A percentile compares a stretch with the other conserved stretches of the same genome.
These are phyloP conservation scores for Origma solitaria DNA, from an alignment of 2,113 vertebrate species.

Conservation along the genomic window DNA sequence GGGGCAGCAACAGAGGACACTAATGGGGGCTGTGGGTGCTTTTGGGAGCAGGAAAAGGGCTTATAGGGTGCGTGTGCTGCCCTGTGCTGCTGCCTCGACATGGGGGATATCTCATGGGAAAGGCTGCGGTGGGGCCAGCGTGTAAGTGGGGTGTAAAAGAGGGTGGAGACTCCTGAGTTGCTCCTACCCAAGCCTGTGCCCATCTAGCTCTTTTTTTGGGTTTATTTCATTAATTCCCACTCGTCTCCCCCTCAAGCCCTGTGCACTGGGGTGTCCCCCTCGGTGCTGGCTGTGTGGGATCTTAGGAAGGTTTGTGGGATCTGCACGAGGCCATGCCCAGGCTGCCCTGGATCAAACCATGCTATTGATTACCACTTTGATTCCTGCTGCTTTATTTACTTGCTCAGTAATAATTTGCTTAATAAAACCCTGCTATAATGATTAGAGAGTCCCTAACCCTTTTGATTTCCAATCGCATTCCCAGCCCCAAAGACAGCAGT, in stretches of 20 bases:
- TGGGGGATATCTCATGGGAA: accelerated
- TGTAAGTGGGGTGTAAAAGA: neutral
- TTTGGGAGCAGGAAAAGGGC: neutral
- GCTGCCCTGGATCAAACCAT: neutral
- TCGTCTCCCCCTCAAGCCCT: neutral
- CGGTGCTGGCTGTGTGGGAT: accelerated
- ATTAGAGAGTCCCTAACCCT: neutral
- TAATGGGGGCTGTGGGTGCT: neutral
- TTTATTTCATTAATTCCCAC: neutral
- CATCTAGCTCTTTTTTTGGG: neutral
- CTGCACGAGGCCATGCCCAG: accelerated
- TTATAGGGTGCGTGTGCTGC: accelerated
- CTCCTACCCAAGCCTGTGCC: neutral
- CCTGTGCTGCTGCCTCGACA: accelerated
- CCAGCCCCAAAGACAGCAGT: neutral
- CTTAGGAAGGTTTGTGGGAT: neutral
- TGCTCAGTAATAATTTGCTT: conserved; percentile 25
- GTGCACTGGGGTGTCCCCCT: accelerated
- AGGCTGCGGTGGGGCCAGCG: accelerated
- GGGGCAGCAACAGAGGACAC: neutral
- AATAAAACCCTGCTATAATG: neutral
- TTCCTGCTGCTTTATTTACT: conserved; percentile 36
- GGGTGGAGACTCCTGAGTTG: accelerated
- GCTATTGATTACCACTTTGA: neutral
- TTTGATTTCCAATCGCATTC: neutral